Conservation (phyloP, 2,797 vertebrate species). For the Fistularia tabacaria region DNA sequence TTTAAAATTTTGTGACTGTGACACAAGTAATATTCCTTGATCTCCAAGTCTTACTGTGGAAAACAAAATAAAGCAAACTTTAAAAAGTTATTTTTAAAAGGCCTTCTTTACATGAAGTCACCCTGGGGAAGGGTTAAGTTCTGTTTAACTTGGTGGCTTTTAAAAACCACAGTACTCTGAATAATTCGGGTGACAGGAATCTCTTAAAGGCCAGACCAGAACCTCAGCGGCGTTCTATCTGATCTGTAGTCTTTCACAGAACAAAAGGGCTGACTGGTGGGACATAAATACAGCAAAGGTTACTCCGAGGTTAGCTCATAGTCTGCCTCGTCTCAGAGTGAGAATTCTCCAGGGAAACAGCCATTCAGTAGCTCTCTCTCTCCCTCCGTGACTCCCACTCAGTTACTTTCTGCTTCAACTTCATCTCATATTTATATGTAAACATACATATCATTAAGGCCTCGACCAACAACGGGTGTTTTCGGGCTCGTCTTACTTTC, state of each 20-base stretch:
- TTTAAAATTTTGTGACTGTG: no score
- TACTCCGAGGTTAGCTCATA: constrained; percentile 23
- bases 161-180: no score
- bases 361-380: constrained; percentile 8
- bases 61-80: no score
- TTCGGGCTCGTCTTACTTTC: constrained; percentile 3
- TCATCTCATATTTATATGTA: constrained; percentile 65
- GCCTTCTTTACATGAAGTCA: no score
- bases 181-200: no score
- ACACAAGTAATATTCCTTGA: no score
- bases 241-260: constrained; percentile 1
- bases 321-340: constrained; percentile 17
- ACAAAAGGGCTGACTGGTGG: constrained; percentile 5
- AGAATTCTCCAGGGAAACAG: constrained; percentile 22
- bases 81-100: no score
- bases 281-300: constrained; percentile 25
- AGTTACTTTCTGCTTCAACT: constrained; percentile 32
- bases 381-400: constrained; percentile 15
- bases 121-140: no score
- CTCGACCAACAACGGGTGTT: constrained; percentile 4
- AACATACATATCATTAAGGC: constrained; percentile 8
- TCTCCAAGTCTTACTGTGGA: no score
- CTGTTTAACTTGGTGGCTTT: no score
- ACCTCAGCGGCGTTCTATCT: no score
- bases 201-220: no score